Evolutionary conservation across 2,797 vertebrate species (phyloP), one percentile per base, ranked within the genome.

Genomic region (Esox lucius): DNA sequence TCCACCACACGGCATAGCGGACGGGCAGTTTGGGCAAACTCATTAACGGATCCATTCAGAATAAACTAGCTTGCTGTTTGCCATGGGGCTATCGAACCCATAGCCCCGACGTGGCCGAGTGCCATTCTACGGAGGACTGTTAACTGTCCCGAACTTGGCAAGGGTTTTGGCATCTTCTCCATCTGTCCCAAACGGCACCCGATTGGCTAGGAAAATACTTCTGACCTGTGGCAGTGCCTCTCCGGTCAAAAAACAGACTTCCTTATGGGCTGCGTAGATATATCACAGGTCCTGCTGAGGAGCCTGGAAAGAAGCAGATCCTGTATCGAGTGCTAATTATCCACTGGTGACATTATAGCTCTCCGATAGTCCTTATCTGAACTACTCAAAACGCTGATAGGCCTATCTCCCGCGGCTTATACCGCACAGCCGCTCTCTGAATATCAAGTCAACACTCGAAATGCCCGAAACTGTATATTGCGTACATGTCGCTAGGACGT

Each of bases 281-380:
- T 3, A 61, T 6, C 24, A 24, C 24, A 61, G 56, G 24, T 61
- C 22, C 3, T 12, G 56, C 11, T 22, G 19, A n/a, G 9, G 9
- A 56, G n/a, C 53, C 19, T 22, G 35, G 53, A 56, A 19, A 22
- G 19, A 56, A n/a, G 51, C 12, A 8, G 33, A 46, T 13, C 22
- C 11, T 22, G 39, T 42, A 68, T 22, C 11, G 39, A 70, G 31
- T 59, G 70, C 39, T 33, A 59, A 15, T 33, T 61, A 61, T 35
- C 17, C 1, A 42, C 42, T 62, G 70, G 79, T 65, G 16, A 71
- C 11, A 69, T 5, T 76, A 42, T 16, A 53, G 24, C 31, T 46
- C 49, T 11, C 17, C 35, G 70, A 61, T 53, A 51, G 61, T 35
- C 72, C 22, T 48, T 24, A 68, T 61, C 0, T 31, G 53, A n/a